Percentiles rank a stretch among this genome's conserved stretches.
These are phyloP conservation scores for Acromyrmex charruanus DNA, from an alignment of 1,140 invertebrate species.

Conservation along the genomic window DNA sequence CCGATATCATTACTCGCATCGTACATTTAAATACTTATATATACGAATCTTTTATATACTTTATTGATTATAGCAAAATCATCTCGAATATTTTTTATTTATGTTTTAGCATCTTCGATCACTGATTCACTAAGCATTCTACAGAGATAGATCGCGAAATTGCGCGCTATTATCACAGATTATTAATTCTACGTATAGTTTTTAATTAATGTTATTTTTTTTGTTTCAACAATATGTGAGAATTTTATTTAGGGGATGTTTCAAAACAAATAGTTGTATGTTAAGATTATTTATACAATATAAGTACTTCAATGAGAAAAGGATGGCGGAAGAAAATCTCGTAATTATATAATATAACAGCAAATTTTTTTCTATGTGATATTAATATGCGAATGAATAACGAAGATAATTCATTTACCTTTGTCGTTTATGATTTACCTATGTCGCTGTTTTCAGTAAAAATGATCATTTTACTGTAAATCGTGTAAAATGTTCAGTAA, in stretches of 20 bases:
- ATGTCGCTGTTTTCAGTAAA: neutral
- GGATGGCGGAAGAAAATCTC: neutral
- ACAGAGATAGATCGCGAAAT: neutral
- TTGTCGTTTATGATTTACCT: neutral
- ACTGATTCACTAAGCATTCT: neutral
- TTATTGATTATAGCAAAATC: constrained; percentile 10
- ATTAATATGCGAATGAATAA: neutral
- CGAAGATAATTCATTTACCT: neutral
- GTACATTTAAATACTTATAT: no score
- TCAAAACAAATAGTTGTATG: neutral
- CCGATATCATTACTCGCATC: neutral
- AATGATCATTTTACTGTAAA: neutral
- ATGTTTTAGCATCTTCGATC: neutral
- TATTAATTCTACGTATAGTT: neutral
- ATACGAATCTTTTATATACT: neutral
- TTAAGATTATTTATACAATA: constrained; percentile 24
- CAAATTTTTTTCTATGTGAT: neutral
- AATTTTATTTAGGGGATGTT: constrained; percentile 2
- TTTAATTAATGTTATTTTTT: constrained; percentile 27
- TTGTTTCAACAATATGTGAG: neutral
- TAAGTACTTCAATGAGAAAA: neutral
- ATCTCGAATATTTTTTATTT: neutral
- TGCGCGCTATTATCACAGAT: neutral
- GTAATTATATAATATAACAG: neutral
- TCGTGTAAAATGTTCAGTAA: neutral